Evolutionary conservation across 2,888 invertebrate species (phyloP).

Genomic region (Dimorphilus gyrociliatus): DNA sequence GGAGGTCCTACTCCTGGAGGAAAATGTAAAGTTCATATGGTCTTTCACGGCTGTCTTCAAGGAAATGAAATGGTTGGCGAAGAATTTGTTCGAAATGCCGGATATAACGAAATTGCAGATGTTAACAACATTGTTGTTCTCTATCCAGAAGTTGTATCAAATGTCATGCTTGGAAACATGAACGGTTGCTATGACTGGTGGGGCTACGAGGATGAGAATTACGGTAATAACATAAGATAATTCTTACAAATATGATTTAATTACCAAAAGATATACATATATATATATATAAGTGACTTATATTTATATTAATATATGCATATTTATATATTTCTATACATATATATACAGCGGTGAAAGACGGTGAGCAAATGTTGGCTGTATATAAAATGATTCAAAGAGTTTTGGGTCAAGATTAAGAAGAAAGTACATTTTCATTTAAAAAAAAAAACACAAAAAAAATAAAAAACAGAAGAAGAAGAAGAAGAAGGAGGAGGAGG

Average conservation of each 20-base stretch:
- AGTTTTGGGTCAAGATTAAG: too few relatives aligned
- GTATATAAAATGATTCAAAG: slow-evolving; percentile 16
- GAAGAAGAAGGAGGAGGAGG: too few relatives aligned
- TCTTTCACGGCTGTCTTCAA: too few relatives aligned
- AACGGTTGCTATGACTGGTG: slow-evolving; percentile 16
- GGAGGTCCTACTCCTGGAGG: too few relatives aligned
- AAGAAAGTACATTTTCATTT: too few relatives aligned
- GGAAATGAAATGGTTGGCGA: slow-evolving; percentile 16
- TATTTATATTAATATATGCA: slow-evolving; percentile 3
- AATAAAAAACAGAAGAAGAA: too few relatives aligned
- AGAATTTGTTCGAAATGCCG: slow-evolving; percentile 16
- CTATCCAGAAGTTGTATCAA: slow-evolving; percentile 16
- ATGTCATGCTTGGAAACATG: slow-evolving; percentile 6
- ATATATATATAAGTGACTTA: neutral
- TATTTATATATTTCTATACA: neutral
- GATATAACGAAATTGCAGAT: slow-evolving; percentile 24
- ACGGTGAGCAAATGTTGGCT: slow-evolving; percentile 17
- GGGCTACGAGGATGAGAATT: slow-evolving; percentile 11
- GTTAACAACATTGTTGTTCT: slow-evolving; percentile 22
- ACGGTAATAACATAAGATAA: slow-evolving; percentile 9
- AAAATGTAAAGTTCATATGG: too few relatives aligned
- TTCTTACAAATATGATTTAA: neutral
- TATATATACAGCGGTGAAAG: slow-evolving; percentile 15
- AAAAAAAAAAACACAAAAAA: too few relatives aligned
- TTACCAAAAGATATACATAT: neutral